phyloP scores from a whole-genome alignment of 2,888 invertebrate species.

The Volucella inflata region DNA sequence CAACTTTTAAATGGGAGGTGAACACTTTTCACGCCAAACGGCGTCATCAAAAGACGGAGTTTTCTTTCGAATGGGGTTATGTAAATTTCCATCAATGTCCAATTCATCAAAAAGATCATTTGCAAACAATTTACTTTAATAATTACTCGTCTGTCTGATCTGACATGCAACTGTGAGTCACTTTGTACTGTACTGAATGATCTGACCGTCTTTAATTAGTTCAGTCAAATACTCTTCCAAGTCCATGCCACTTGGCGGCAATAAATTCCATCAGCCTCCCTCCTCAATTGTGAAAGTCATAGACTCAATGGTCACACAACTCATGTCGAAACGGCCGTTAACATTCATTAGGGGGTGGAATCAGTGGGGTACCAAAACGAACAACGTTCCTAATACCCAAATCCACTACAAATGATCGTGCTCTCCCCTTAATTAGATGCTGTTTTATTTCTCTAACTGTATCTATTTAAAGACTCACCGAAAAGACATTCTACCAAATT shows the following conservation, averaged over 20 bases:
- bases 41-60: background rate
- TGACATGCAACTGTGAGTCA: background rate
- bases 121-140: background rate
- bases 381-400: background rate
- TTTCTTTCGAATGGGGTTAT: too few relatives aligned
- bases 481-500: constrained; percentile 11
- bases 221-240: constrained; percentile 29
- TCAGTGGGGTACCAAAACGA: constrained; percentile 57
- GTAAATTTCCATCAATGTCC: background rate
- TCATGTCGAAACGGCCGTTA: constrained; percentile 24
- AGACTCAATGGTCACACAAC: constrained; percentile 1
- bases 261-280: constrained; percentile 34
- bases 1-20: too few relatives aligned
- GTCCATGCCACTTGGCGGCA: constrained; percentile 40
- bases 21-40: too few relatives aligned
- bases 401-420: constrained; percentile 1
- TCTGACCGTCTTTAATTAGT: constrained; percentile 29
- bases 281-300: background rate
- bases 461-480: constrained; percentile 45
- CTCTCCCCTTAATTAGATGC: background rate
- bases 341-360: constrained; percentile 50
- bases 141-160: constrained; percentile 1
- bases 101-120: background rate
- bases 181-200: background rate
- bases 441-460: background rate